Evolutionary conservation across 2,113 vertebrate genomes (phyloP), one percentile per base, ranked within the genome.

Genomic region (Carollia perspicillata): DNA sequence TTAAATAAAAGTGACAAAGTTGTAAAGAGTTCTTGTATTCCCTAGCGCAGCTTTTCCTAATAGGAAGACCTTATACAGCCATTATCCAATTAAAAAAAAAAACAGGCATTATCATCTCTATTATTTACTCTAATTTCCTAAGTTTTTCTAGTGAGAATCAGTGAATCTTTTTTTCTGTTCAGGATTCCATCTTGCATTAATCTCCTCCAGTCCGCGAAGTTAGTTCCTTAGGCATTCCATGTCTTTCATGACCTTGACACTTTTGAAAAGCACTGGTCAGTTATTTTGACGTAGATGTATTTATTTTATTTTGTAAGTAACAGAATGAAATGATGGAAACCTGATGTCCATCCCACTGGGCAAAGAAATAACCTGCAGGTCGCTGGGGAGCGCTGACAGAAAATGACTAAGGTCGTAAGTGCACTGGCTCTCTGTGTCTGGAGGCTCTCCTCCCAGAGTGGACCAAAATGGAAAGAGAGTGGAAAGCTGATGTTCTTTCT

Each of bases 301-400:
- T 90, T 79, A 5, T 77, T 91, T 91, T 89, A 14, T 85, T 95
- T 93, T 42, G 20, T 30, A 65, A 87, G 55, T 92, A n/a, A 80
- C 83, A 89, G 60, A 95, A 58, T 58, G 23, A 58, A 89, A 74
- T 65, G n/a, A 92, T 53, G 4, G 58, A 86, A 84, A 84, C 2
- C 3, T 44, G 14, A 51, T 94, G 9, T 75, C 20, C 30, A 14
- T 86, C 63, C n/a, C 13, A 23, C 16, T 37, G 33, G 40, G 44
- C 37, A 85, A 92, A 95, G 18, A 85, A 89, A 85, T 81, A 53
- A 55, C 9, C 7, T 40, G 0, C 0, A 16, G 8, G 8, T 69
- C 44, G 72, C 89, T 65, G 58, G 12, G 11, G 23, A 84, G 6
- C 26, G 87, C 23, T 16, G 23, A 75, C 40, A 80, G 10, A 23